A percentile compares a stretch with the other conserved stretches of the same genome.
Evolutionary conservation across 1,140 invertebrate genomes (phyloP).

Genomic region (Coboldia fuscipes): DNA sequence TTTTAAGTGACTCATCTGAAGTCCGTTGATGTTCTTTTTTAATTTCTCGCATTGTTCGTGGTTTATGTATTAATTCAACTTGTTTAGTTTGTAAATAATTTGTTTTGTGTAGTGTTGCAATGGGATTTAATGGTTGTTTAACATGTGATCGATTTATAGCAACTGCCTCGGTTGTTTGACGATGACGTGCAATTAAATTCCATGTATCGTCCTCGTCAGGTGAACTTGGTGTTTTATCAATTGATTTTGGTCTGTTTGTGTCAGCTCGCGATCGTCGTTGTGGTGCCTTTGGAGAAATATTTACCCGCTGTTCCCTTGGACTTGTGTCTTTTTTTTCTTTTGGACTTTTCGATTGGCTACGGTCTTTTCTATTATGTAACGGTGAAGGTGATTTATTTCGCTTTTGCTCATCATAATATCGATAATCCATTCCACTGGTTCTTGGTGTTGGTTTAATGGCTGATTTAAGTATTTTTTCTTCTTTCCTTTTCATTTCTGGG

Average conservation of each 20-base stretch:
- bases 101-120: background rate
- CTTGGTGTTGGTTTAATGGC: too few relatives aligned
- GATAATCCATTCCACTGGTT: too few relatives aligned
- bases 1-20: background rate
- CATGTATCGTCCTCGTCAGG: slow-evolving; percentile 7
- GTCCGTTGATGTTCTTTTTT: background rate
- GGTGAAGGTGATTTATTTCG: too few relatives aligned
- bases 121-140: background rate
- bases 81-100: background rate
- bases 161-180: slow-evolving; percentile 4
- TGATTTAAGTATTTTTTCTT: too few relatives aligned
- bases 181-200: slow-evolving; percentile 23
- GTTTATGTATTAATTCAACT: background rate
- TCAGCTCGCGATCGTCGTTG: background rate
- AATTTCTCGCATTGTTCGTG: slow-evolving; percentile 1
- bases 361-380: background rate
- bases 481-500: background rate
- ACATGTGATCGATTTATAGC: background rate
- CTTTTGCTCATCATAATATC: too few relatives aligned
- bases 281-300: background rate
- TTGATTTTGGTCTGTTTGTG: background rate
- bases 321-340: background rate
- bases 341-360: background rate
- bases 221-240: background rate
- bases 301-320: background rate